phyloP scores from a whole-genome alignment of 2,113 vertebrate genomes.

The Brienomyrus brachyistius region DNA sequence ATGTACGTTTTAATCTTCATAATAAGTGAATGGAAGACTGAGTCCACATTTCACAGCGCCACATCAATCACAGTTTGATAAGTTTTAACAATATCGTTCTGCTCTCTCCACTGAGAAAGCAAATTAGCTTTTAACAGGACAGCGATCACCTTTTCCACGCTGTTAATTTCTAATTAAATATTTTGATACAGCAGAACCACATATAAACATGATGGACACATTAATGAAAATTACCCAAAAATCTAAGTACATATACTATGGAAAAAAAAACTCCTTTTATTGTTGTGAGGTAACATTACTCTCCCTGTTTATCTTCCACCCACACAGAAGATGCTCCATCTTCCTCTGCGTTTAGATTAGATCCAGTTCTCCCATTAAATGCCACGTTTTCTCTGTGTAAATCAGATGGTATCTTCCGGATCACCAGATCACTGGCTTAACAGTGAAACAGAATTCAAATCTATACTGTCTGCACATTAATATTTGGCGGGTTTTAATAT shows the following conservation, averaged over 20 bases:
- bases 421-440: background rate
- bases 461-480: background rate
- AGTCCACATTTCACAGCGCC: background rate
- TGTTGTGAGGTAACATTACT: background rate
- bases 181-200: background rate
- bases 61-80: conserved; percentile 4
- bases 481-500: background rate
- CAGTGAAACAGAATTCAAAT: background rate
- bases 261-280: background rate
- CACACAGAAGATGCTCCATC: background rate
- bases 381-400: background rate
- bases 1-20: conserved; percentile 10
- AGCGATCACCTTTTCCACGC: background rate
- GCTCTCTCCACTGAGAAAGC: background rate
- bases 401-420: background rate
- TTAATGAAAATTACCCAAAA: background rate
- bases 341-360: background rate
- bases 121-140: conserved; percentile 13
- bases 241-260: background rate
- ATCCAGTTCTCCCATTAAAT: background rate
- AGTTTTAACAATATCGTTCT: background rate
- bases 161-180: conserved; percentile 3
- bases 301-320: background rate
- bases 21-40: background rate
- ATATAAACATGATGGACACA: background rate